phyloP scores from a whole-genome alignment of 2,113 vertebrate species.

The Lophochroa leadbeateri region DNA sequence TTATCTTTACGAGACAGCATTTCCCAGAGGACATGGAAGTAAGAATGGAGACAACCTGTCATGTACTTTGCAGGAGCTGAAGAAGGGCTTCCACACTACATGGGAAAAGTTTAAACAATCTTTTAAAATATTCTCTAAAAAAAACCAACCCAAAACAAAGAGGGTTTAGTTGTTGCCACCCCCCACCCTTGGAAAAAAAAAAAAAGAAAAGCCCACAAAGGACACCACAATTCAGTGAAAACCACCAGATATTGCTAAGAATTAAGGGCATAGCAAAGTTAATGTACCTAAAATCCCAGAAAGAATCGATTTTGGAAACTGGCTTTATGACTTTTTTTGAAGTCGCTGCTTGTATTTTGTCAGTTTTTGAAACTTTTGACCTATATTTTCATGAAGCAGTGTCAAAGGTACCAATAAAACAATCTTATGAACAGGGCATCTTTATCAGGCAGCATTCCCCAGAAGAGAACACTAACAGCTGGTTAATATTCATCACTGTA shows the following conservation, averaged over 20 bases:
- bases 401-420: background rate
- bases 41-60: background rate
- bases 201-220: background rate
- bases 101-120: background rate
- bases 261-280: background rate
- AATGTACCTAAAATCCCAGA: background rate
- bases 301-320: background rate
- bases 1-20: background rate
- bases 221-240: accelerated
- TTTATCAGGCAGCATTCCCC: background rate
- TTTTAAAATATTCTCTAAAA: background rate
- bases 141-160: background rate
- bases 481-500: background rate
- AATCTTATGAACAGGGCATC: background rate
- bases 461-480: background rate
- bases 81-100: background rate
- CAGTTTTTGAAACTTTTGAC: background rate
- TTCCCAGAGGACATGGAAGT: background rate
- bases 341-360: background rate
- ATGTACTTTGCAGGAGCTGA: background rate
- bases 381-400: background rate
- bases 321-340: background rate
- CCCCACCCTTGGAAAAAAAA: background rate
- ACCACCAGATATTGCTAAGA: background rate
- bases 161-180: background rate